Evolutionary conservation across 2,888 invertebrate genomes (phyloP), one percentile per base, ranked within the genome.

Genomic region (Empis stercorea): DNA sequence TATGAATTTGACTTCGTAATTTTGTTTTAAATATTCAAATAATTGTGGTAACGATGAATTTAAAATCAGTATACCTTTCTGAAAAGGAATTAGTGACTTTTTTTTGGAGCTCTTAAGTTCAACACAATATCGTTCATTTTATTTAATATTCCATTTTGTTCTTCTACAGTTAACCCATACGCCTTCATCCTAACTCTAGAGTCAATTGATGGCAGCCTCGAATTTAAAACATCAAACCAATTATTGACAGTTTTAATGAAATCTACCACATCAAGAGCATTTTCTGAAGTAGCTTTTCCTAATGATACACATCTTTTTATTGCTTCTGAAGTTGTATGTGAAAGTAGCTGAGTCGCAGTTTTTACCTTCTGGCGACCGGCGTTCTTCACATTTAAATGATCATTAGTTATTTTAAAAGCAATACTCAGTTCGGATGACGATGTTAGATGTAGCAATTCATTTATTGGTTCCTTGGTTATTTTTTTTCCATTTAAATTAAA

Each of bases 151-250:
- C n/a, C n/a, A 13, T 34, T 30, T 39, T 52, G 50, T 5, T 14
- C 23, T 23, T 38, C 27, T 13, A 36, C 0, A 45, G 15, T 20
- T 34, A 13, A 20, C 13, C 45, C 46, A 14, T 27, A 46, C 17
- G 17, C 10, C 3, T 40, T 45, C 2, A 10, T 16, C 10, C n/a
- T 13, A 2, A 32, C 16, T 9, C 41, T 36, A 9, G 32, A 14
- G 14, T 16, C 36, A 3, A 23, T 20, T 4, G 16, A 20, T 5
- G 17, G n/a, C 20, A 14, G 15, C 38, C 43, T 52, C 10, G 53
- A 49, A 46, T 52, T 55, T 3, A 51, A 37, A 13, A 53, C 10
- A 15, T 54, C 48, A 27, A 53, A 54, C 56, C 55, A 57, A 46
- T 55, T 51, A 37, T 52, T 55, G 2, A 43, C 32, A 4, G 52